Evolutionary conservation across 35 echinoderm and acorn worm species (phyloP).

Genomic region (Strongylocentrotus purpuratus): DNA sequence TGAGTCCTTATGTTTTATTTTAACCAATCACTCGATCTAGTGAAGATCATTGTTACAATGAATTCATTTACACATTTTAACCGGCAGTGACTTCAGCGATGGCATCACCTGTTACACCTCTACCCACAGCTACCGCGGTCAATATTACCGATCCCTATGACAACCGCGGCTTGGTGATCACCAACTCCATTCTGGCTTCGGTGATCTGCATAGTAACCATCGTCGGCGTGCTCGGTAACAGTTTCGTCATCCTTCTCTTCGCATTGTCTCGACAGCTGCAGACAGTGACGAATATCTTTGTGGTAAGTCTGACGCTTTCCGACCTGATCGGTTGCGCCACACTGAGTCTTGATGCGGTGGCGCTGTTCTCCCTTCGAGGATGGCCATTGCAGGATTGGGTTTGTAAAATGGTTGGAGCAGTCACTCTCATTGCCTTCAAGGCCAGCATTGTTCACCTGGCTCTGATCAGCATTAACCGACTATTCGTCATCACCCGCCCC

Average conservation of each 20-base stretch:
- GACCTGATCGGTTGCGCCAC: slow-evolving; percentile 74
- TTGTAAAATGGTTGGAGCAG: slow-evolving; percentile 65
- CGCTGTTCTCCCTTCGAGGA: slow-evolving; percentile 54
- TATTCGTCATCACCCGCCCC: slow-evolving; percentile 74
- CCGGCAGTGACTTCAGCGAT: background rate
- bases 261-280: slow-evolving; percentile 71
- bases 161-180: background rate
- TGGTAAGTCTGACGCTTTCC: slow-evolving; percentile 83
- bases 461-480: slow-evolving; percentile 78
- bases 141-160: background rate
- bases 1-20: too few relatives aligned
- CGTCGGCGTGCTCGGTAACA: slow-evolving; percentile 82
- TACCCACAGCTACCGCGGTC: background rate
- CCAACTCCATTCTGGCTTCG: slow-evolving; percentile 50
- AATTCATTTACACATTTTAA: too few relatives aligned
- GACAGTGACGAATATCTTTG: slow-evolving; percentile 92
- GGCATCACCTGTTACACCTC: background rate
- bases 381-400: slow-evolving; percentile 73
- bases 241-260: slow-evolving; percentile 77
- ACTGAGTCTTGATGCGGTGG: slow-evolving; percentile 73
- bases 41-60: too few relatives aligned
- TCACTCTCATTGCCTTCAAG: slow-evolving; percentile 82
- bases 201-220: slow-evolving; percentile 59
- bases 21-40: too few relatives aligned
- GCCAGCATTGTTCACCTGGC: slow-evolving; percentile 83